Conservation (phyloP, 2,797 vertebrate species). For the Melanogrammus aeglefinus region DNA sequence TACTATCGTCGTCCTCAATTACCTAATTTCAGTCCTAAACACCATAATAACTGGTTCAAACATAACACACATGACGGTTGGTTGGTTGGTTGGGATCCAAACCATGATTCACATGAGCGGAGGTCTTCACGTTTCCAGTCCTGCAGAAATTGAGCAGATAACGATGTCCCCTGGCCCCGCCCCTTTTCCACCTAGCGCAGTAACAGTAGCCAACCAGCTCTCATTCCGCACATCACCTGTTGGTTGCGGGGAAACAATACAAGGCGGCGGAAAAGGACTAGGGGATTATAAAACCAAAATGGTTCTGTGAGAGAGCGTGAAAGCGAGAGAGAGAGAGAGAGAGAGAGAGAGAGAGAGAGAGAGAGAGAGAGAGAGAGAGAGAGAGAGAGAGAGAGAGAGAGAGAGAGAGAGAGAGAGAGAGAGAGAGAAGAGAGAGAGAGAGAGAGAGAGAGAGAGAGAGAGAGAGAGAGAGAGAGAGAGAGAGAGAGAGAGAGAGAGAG, state of each 20-base stretch:
- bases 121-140: not conserved
- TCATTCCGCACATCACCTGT: constrained; percentile 55
- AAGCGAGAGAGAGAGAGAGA: not conserved
- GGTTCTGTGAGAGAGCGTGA: constrained; percentile 25
- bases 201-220: constrained; percentile 69
- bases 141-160: too few relatives aligned
- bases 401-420: constrained; percentile 10
- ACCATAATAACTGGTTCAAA: too few relatives aligned
- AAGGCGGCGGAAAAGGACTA: constrained; percentile 49
- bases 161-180: constrained; percentile 44
- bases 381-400: not conserved
- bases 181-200: constrained; percentile 36
- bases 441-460: constrained; percentile 7
- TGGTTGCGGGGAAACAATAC: constrained; percentile 9
- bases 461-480: not conserved
- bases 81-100: not conserved
- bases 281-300: constrained; percentile 59
- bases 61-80: too few relatives aligned
- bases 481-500: not conserved
- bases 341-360: not conserved
- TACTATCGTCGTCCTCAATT: too few relatives aligned
- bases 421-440: constrained; percentile 12
- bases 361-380: not conserved
- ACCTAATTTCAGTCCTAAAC: too few relatives aligned
- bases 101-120: too few relatives aligned